These are phyloP conservation scores for Andrena minutula DNA, from an alignment of 2,888 invertebrate species.

Conservation along the genomic window DNA sequence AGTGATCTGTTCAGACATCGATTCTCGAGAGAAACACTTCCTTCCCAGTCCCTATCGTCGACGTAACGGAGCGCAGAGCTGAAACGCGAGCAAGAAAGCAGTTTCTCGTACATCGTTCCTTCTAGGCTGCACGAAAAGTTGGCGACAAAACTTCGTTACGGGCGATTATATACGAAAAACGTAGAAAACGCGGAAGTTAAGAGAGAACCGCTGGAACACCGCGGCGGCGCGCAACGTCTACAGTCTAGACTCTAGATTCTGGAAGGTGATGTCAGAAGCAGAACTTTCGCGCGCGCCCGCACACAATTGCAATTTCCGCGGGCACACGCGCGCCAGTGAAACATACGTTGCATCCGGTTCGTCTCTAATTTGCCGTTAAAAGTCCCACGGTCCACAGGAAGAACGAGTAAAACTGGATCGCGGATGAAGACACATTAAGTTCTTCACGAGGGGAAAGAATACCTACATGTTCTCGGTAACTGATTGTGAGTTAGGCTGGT, in stretches of 20 bases:
- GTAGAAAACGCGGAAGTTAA: conserved; percentile 14
- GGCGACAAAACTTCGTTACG: too few relatives aligned
- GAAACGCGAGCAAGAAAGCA: not conserved
- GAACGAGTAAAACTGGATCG: conserved; percentile 63
- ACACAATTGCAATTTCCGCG: conserved; percentile 49
- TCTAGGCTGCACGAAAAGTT: not conserved
- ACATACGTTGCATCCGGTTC: conserved; percentile 61
- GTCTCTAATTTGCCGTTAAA: conserved; percentile 64
- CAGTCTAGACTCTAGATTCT: too few relatives aligned
- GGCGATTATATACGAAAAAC: not conserved
- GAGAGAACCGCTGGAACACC: not conserved
- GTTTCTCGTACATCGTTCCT: not conserved
- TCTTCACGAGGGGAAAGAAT: conserved; percentile 53
- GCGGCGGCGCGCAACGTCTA: conserved; percentile 4
- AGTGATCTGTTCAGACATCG: too few relatives aligned
- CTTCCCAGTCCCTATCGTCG: not conserved
- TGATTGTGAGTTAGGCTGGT: not conserved
- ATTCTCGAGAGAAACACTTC: not conserved
- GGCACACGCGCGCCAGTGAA: conserved; percentile 26
- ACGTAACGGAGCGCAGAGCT: not conserved
- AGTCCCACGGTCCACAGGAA: conserved; percentile 63
- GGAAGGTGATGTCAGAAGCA: conserved; percentile 23
- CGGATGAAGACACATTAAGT: conserved; percentile 53
- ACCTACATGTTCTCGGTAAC: conserved; percentile 36
- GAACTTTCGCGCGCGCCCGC: conserved; percentile 36